phyloP scores from a whole-genome alignment of 2,113 vertebrate genomes.

The Cavia aperea region DNA sequence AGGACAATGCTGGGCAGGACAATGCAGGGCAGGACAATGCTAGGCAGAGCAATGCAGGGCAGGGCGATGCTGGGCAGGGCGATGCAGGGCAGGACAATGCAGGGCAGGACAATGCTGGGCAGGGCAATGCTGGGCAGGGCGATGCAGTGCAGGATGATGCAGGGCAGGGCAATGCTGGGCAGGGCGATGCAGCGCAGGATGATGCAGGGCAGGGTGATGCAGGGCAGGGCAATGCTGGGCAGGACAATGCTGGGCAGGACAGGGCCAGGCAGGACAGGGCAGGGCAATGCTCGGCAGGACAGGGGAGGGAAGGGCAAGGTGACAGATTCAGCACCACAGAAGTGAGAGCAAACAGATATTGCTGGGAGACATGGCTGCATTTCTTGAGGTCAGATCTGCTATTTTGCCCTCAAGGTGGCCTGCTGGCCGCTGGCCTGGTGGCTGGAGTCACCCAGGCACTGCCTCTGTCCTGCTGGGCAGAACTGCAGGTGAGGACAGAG shows the following conservation, averaged over 20 bases:
- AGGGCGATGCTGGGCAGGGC: background rate
- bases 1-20: too few relatives aligned
- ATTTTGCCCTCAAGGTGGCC: background rate
- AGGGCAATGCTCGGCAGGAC: too few relatives aligned
- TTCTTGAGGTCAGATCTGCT: background rate
- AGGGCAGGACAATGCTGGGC: too few relatives aligned
- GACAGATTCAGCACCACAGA: background rate
- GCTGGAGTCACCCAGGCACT: background rate
- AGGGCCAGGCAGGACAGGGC: too few relatives aligned
- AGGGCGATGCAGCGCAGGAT: too few relatives aligned
- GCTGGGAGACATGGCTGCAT: background rate
- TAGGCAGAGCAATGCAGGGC: too few relatives aligned
- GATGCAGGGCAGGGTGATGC: background rate
- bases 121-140: too few relatives aligned
- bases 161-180: too few relatives aligned
- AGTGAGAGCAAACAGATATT: background rate
- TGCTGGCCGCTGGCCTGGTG: background rate
- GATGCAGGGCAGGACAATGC: background rate
- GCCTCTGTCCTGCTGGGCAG: background rate
- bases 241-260: too few relatives aligned
- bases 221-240: too few relatives aligned
- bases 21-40: background rate
- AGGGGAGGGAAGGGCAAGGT: background rate
- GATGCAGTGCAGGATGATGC: background rate
- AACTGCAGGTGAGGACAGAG: background rate